Evolutionary conservation across 1,140 invertebrate species (phyloP).

Genomic region (Drosophila mojavensis): DNA sequence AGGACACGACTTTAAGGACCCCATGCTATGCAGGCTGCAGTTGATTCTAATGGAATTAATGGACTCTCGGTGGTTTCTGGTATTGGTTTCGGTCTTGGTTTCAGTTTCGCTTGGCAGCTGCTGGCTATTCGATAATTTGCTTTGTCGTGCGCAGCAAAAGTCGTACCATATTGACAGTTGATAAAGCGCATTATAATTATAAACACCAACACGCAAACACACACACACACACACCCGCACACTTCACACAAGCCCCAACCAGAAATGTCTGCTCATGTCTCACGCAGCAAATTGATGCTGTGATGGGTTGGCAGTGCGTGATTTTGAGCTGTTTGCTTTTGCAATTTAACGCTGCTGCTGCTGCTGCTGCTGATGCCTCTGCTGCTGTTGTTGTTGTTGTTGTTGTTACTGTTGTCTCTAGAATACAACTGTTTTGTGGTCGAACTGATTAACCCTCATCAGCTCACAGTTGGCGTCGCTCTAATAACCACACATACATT

Average conservation of each 20-base stretch:
- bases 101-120: constrained; percentile 31
- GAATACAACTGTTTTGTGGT: constrained; percentile 6
- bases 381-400: constrained; percentile 1
- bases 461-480: neutral
- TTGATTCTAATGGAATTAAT: constrained; percentile 17
- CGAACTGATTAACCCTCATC: constrained; percentile 33
- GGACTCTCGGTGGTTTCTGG: neutral
- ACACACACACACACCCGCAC: neutral
- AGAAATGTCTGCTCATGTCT: neutral
- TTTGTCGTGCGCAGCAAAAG: constrained; percentile 39
- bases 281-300: constrained; percentile 15
- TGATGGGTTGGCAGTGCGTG: constrained; percentile 16
- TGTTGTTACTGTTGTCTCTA: constrained; percentile 8
- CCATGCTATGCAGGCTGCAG: neutral
- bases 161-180: constrained; percentile 50
- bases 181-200: constrained; percentile 63
- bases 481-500: neutral
- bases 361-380: neutral
- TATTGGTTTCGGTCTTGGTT: constrained; percentile 45
- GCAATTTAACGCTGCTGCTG: constrained; percentile 18
- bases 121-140: constrained; percentile 50
- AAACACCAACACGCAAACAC: neutral
- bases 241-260: neutral
- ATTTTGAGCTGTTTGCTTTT: constrained; percentile 12
- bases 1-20: constrained; percentile 30